Conservation (phyloP, 2,113 vertebrate genomes). For the Percopsis transmontana region DNA sequence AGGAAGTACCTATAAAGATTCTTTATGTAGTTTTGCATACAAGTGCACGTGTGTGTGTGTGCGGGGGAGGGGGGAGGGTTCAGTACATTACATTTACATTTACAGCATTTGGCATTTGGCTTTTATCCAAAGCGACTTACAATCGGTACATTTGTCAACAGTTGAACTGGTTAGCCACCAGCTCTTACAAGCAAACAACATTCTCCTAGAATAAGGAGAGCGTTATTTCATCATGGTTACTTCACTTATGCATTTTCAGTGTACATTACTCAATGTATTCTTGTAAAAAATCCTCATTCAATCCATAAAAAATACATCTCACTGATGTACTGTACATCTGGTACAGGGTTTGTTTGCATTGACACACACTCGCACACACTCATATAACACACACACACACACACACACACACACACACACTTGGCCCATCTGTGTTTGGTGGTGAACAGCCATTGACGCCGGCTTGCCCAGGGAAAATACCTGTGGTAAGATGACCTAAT, state of each 20-base stretch:
- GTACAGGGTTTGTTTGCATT: conserved; percentile 1
- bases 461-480: conserved; percentile 64
- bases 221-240: no score
- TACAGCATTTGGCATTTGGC: no score
- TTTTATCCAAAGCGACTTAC: no score
- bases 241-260: no score
- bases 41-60: background rate
- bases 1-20: background rate
- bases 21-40: background rate
- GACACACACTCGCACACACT: conserved; percentile 1
- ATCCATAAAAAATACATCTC: no score
- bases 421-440: conserved; percentile 31
- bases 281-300: no score
- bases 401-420: conserved; percentile 4
- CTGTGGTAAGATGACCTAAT: conserved; percentile 61
- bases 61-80: background rate
- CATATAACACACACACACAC: conserved; percentile 1
- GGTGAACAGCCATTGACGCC: conserved; percentile 25
- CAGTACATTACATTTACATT: background rate
- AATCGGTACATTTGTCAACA: no score
- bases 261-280: background rate
- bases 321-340: no score
- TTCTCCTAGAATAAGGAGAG: no score
- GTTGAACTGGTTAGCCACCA: no score
- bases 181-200: no score